phyloP scores from a whole-genome alignment of 2,113 vertebrate genomes.

The Taurulus bubalis region DNA sequence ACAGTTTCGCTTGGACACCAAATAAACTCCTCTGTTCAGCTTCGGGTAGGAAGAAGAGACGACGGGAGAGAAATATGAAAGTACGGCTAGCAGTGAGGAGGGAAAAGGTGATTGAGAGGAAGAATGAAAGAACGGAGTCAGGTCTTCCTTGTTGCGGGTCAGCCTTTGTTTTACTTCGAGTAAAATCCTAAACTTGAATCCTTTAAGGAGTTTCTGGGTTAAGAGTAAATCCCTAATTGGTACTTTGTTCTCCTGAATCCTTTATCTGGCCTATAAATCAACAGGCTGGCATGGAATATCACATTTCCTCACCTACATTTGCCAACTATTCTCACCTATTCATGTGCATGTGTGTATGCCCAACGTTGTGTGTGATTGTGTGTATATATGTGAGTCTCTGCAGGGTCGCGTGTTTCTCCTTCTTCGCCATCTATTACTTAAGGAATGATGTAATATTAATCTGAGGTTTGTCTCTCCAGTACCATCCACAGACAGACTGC shows the following conservation, averaged over 20 bases:
- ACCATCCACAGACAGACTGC: conserved; percentile 45
- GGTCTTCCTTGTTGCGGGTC: conserved; percentile 18
- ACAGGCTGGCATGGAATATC: conserved; percentile 55
- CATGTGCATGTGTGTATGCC: conserved; percentile 9
- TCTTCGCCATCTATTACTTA: conserved; percentile 65
- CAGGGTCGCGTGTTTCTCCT: conserved; percentile 46
- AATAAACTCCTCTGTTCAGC: not conserved
- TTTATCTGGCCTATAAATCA: conserved; percentile 54
- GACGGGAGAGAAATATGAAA: not conserved
- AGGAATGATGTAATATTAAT: conserved; percentile 63
- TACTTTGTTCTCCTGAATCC: conserved; percentile 5
- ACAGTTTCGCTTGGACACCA: conserved; percentile 43
- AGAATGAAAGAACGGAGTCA: not conserved
- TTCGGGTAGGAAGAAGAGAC: not conserved
- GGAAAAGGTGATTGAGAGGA: not conserved
- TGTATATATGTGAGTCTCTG: conserved; percentile 10
- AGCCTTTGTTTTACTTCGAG: conserved; percentile 34
- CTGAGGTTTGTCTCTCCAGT: conserved; percentile 56
- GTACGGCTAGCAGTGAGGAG: not conserved
- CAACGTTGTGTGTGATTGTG: not conserved
- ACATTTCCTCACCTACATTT: conserved; percentile 55
- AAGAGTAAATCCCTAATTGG: not conserved
- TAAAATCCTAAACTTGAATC: conserved; percentile 47
- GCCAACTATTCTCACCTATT: conserved; percentile 55
- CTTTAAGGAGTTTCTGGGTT: conserved; percentile 1